Percentiles rank a stretch among this genome's conserved stretches.
Evolutionary conservation across 2,113 vertebrate genomes (phyloP).

Genomic region (Misgurnus anguillicaudatus): DNA sequence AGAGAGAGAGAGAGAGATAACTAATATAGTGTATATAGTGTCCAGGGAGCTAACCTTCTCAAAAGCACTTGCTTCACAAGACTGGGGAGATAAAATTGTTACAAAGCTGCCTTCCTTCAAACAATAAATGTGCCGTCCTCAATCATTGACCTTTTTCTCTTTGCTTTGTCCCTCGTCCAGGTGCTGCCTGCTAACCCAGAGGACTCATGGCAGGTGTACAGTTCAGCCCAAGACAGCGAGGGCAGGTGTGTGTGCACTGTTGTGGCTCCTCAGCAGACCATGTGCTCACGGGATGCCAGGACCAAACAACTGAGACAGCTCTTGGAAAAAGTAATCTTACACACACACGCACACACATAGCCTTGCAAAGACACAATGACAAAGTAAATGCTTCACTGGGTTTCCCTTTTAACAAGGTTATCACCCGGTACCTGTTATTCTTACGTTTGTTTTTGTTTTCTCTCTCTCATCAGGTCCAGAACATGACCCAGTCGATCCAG

Average conservation of each 20-base stretch:
- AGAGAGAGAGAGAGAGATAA: neutral
- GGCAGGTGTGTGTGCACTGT: constrained; percentile 97
- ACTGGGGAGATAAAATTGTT: neutral
- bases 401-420: neutral
- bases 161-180: constrained; percentile 62
- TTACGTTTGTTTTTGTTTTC: neutral
- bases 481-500: constrained; percentile 96
- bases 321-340: constrained; percentile 87
- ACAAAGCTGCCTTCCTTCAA: neutral
- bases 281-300: constrained; percentile 93
- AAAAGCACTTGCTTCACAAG: neutral
- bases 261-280: constrained; percentile 92
- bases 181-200: constrained; percentile 90
- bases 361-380: neutral
- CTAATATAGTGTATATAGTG: neutral
- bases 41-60: neutral
- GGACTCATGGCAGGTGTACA: constrained; percentile 97
- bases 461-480: constrained; percentile 83
- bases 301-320: constrained; percentile 93
- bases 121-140: neutral
- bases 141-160: constrained; percentile 35
- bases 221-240: constrained; percentile 94
- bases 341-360: constrained; percentile 17
- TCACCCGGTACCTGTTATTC: neutral
- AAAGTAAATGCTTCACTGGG: neutral